Percentiles rank a stretch among this genome's conserved stretches.
Conservation (phyloP, 2,797 vertebrate species). For the Gastrophryne carolinensis region DNA sequence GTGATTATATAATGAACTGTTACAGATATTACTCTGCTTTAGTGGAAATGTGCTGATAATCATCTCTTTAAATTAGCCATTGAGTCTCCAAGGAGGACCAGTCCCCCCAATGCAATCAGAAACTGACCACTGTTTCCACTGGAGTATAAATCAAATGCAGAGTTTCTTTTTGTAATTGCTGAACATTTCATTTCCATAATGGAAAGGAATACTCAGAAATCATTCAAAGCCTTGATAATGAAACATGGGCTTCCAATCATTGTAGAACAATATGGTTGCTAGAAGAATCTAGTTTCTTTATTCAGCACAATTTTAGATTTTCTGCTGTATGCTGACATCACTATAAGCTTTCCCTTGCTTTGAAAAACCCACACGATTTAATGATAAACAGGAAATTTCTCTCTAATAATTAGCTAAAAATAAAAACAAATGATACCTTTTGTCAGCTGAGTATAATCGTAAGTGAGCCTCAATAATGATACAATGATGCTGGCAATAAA, state of each 20-base stretch:
- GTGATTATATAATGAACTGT: too few relatives aligned
- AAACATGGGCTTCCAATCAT: background rate
- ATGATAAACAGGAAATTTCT: too few relatives aligned
- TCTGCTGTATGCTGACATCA: too few relatives aligned
- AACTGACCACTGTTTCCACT: background rate
- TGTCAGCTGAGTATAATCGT: too few relatives aligned
- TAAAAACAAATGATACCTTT: too few relatives aligned
- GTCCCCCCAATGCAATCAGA: background rate
- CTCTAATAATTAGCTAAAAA: too few relatives aligned
- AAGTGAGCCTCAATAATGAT: too few relatives aligned
- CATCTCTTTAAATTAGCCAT: background rate
- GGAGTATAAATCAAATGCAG: background rate
- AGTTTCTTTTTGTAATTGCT: background rate
- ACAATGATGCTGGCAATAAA: too few relatives aligned
- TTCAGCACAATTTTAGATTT: background rate
- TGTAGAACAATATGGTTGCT: background rate
- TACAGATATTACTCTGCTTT: background rate
- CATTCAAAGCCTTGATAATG: background rate
- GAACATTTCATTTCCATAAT: background rate
- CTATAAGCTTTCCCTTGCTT: too few relatives aligned
- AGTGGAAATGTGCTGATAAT: background rate
- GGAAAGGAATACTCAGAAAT: background rate
- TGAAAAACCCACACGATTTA: too few relatives aligned
- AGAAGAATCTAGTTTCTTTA: background rate
- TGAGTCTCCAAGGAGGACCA: background rate